Evolutionary conservation across 2,113 vertebrate species (phyloP).

Genomic region (Brachyhypopomus gauderio): DNA sequence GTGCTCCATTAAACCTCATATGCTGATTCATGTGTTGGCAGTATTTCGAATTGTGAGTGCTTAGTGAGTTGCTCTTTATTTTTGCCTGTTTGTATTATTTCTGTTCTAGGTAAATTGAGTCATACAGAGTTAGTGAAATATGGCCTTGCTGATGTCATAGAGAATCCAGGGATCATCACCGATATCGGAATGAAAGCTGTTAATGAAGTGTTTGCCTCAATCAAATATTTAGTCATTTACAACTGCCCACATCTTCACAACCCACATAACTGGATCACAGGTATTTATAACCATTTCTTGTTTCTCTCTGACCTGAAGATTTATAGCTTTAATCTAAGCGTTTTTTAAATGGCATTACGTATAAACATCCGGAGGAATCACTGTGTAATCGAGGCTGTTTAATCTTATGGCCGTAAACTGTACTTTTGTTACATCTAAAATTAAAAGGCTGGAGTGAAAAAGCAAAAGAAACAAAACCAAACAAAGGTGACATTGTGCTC

Average conservation of each 20-base stretch:
- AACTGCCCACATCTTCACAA: slow-evolving; percentile 98
- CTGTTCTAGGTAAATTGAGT: slow-evolving; percentile 88
- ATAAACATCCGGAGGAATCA: too few relatives aligned
- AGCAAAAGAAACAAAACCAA: too few relatives aligned
- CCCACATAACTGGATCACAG: slow-evolving; percentile 90
- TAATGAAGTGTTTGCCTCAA: slow-evolving; percentile 96
- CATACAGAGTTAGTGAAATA: slow-evolving; percentile 96
- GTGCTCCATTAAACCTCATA: too few relatives aligned
- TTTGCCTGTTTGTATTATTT: not conserved
- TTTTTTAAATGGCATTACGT: too few relatives aligned
- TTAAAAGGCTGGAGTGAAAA: too few relatives aligned
- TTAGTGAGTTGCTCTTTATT: not conserved
- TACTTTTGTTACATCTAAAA: too few relatives aligned
- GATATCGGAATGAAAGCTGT: slow-evolving; percentile 98
- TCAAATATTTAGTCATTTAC: slow-evolving; percentile 97
- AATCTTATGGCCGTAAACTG: too few relatives aligned
- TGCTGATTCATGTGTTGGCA: too few relatives aligned
- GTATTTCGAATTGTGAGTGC: not conserved
- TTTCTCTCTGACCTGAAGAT: not conserved
- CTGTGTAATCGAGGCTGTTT: too few relatives aligned
- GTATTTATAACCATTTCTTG: slow-evolving; percentile 51
- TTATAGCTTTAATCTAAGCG: too few relatives aligned
- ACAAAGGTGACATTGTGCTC: too few relatives aligned
- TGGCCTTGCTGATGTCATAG: slow-evolving; percentile 95
- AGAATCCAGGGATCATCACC: slow-evolving; percentile 98